Evolutionary conservation across 2,888 invertebrate species (phyloP).

Genomic region (Drosophila hamatofila): DNA sequence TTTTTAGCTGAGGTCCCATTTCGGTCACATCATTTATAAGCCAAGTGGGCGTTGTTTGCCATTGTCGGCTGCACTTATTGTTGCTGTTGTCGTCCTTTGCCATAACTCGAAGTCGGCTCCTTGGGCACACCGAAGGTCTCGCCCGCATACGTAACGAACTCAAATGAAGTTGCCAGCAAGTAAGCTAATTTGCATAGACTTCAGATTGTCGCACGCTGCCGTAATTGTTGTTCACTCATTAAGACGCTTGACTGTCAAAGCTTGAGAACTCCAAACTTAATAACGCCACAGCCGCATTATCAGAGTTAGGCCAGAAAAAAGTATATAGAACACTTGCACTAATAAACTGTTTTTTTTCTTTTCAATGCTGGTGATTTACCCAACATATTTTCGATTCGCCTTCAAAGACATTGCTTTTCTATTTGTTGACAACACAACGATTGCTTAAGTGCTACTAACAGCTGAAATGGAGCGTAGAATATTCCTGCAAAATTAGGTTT

Average conservation of each 20-base stretch:
- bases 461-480: background rate
- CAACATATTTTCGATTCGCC: slow-evolving; percentile 21
- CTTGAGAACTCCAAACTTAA: slow-evolving; percentile 21
- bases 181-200: slow-evolving; percentile 73
- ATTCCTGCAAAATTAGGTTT: slow-evolving; percentile 3
- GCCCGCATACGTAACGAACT: slow-evolving; percentile 75
- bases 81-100: slow-evolving; percentile 40
- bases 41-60: slow-evolving; percentile 48
- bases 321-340: slow-evolving; percentile 43
- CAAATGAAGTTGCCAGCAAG: slow-evolving; percentile 69
- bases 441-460: slow-evolving; percentile 32
- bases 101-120: slow-evolving; percentile 47
- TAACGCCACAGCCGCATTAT: slow-evolving; percentile 20
- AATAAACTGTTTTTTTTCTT: slow-evolving; percentile 30
- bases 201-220: slow-evolving; percentile 35
- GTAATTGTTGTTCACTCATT: slow-evolving; percentile 62
- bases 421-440: slow-evolving; percentile 14
- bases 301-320: slow-evolving; percentile 2
- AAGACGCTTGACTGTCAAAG: slow-evolving; percentile 46
- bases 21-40: slow-evolving; percentile 69
- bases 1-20: slow-evolving; percentile 42
- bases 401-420: background rate
- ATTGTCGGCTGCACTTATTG: slow-evolving; percentile 45
- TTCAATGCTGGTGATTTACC: slow-evolving; percentile 23
- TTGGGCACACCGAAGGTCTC: slow-evolving; percentile 31